These are phyloP conservation scores for Latrodectus elegans DNA, from an alignment of 2,888 invertebrate species.

Conservation along the genomic window DNA sequence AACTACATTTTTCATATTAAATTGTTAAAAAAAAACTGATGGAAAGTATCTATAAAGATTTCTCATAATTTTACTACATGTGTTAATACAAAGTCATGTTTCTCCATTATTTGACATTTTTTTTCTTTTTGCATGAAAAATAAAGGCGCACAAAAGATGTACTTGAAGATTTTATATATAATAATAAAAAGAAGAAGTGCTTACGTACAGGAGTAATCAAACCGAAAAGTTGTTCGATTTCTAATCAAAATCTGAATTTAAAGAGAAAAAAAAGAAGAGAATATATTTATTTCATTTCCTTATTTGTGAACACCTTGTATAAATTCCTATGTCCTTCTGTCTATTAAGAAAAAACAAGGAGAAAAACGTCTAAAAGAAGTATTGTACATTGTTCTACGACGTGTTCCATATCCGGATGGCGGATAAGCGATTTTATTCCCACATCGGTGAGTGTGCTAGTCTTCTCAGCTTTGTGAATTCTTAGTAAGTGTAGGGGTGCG, in stretches of 20 bases:
- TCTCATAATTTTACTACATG: too few relatives aligned
- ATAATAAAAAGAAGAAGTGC: too few relatives aligned
- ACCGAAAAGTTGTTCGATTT: neutral
- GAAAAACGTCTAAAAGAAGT: constrained; percentile 14
- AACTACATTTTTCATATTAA: too few relatives aligned
- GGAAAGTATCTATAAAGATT: too few relatives aligned
- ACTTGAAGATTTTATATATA: neutral
- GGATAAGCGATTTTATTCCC: constrained; percentile 64
- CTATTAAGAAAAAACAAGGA: constrained; percentile 31
- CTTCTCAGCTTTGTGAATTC: constrained; percentile 67
- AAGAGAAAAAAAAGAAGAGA: constrained; percentile 7
- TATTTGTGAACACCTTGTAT: constrained; percentile 49
- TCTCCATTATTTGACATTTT: neutral
- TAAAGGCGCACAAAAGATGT: constrained; percentile 24
- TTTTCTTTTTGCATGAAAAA: neutral
- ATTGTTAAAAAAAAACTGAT: too few relatives aligned
- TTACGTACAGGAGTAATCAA: neutral
- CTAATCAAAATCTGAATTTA: neutral
- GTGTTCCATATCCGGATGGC: constrained; percentile 58
- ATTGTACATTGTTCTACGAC: constrained; percentile 58
- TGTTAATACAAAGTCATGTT: too few relatives aligned
- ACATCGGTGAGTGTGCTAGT: constrained; percentile 67
- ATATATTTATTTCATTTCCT: constrained; percentile 40
- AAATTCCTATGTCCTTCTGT: constrained; percentile 24
- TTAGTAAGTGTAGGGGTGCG: constrained; percentile 55